A percentile compares a stretch with the other conserved stretches of the same genome.
Evolutionary conservation across 2,113 vertebrate species (phyloP).

Genomic region (Vulpes vulpes): DNA sequence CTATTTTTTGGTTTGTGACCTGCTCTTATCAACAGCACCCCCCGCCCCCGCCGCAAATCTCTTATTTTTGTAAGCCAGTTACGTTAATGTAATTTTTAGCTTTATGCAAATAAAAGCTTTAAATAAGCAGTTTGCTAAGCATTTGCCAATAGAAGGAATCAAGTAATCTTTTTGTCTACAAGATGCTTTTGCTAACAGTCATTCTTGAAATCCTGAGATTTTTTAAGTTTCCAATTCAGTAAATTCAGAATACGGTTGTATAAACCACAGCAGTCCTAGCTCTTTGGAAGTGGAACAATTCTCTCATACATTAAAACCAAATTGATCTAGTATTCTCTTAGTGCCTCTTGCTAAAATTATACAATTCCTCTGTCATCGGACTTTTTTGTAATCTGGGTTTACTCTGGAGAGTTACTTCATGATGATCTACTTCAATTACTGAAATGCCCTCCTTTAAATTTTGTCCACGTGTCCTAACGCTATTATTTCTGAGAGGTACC

Average conservation of each 20-base stretch:
- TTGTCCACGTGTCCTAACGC: neutral
- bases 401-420: neutral
- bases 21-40: neutral
- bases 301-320: neutral
- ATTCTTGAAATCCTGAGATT: slow-evolving; percentile 15
- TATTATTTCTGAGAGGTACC: neutral
- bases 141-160: slow-evolving; percentile 22
- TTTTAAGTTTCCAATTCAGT: slow-evolving; percentile 5
- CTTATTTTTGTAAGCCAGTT: neutral
- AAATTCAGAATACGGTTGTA: neutral
- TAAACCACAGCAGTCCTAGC: neutral
- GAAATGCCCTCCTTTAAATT: slow-evolving; percentile 19
- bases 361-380: neutral
- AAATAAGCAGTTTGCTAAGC: slow-evolving; percentile 6
- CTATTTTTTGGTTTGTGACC: slow-evolving; percentile 1
- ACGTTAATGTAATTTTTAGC: neutral
- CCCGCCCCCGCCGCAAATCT: neutral
- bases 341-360: neutral
- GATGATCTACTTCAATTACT: slow-evolving; percentile 16
- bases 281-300: neutral
- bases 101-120: slow-evolving; percentile 38
- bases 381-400: neutral
- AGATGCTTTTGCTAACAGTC: neutral
- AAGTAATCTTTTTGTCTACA: neutral
- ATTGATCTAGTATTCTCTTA: neutral